Evolutionary conservation across 2,797 vertebrate species (phyloP), one percentile per base, ranked within the genome.

Genomic region (Xiphorhynchus erythropygius): DNA sequence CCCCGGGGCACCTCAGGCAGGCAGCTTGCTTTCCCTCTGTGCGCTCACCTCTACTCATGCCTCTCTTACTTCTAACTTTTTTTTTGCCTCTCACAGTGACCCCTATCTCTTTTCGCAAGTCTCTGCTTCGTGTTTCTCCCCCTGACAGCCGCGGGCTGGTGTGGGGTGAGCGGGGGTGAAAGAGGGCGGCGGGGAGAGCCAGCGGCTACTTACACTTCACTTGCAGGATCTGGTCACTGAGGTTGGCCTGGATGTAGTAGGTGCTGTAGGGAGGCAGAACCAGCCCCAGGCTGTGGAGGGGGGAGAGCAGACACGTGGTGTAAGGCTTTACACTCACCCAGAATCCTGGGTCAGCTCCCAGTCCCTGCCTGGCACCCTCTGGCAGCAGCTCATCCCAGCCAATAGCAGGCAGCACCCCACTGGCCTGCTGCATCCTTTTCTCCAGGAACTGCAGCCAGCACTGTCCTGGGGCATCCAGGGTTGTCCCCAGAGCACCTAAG

Each of bases 151-250:
- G 2, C 3, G 23, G 92, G 89, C 81, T 7, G 50, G 84, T 1
- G 7, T 32, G 62, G 96, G 97, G 97, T 50, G 70, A 89, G 94
- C 74, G 71, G 94, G 96, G 89, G 83, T 78, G 90, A 23, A 75
- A 94, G 96, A 95, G 95, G 97, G 96, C 73, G n/a, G 93, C 89
- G 73, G 96, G 96, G 91, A 97, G 93, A 96, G 96, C 94, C 76
- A 52, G 94, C 95, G 47, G 97, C 97, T 99, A 99, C 99, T 99
- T 99, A 99, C 99, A 99, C 99, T 99, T 99, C 97, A 99, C 99
- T 98, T 99, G 99, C 64, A 99, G 99, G 97, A 99, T 99, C 99
- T 99, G 99, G 98, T 99, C 99, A 13, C 99, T 99, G 97, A 99
- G 98, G 97, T 99, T 99, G 97, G 99, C 99, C 96, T 99, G 99